Evolutionary conservation across 1,140 invertebrate species (phyloP), one percentile per base, ranked within the genome.

Genomic region (Papilio dardanus): DNA sequence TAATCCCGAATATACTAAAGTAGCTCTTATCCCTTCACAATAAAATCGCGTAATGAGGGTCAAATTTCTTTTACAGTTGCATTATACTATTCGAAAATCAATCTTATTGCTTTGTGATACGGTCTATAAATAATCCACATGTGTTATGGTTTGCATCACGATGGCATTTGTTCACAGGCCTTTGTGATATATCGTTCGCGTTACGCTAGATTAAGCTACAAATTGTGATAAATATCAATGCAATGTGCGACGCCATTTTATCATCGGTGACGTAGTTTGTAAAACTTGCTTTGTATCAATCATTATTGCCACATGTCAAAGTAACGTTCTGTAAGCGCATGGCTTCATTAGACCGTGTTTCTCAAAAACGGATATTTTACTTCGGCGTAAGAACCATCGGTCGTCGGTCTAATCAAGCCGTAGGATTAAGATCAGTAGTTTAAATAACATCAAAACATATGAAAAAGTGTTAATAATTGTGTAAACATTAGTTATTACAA

Each of bases 181-280:
- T 79, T 77, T 73, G 73, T 75, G 75, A 79, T 58, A 58, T 77
- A 79, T 79, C 31, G 62, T 66, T 62, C 14, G 10, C 42, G 73
- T 79, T 74, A 75, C 78, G 78, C 35, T 75, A 77, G 54, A 79
- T 79, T 79, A 74, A 75, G 62, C 74, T 75, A 71, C 78, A 79
- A 77, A 79, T 79, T 75, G 78, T 76, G 74, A 75, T 76, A 73
- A 62, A 75, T 78, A 78, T 75, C 68, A 31, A 50, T 69, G 67
- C 67, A 69, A 40, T 42, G 67, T 21, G 35, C 66, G 69, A 21
- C 69, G 4, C 21, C 69, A 33, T 50, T 71, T 71, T 31, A 31
- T 71, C 69, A 30, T 50, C n/a, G 42, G 31, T 46, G 42, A 19
- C 19, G 35, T 24, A 24, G 21, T 24, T 58, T 24, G 1, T 62